Percentiles rank a stretch among this genome's conserved stretches.
phyloP scores from a whole-genome alignment of 1,140 invertebrate genomes.

The Brachionus plicatilis region DNA sequence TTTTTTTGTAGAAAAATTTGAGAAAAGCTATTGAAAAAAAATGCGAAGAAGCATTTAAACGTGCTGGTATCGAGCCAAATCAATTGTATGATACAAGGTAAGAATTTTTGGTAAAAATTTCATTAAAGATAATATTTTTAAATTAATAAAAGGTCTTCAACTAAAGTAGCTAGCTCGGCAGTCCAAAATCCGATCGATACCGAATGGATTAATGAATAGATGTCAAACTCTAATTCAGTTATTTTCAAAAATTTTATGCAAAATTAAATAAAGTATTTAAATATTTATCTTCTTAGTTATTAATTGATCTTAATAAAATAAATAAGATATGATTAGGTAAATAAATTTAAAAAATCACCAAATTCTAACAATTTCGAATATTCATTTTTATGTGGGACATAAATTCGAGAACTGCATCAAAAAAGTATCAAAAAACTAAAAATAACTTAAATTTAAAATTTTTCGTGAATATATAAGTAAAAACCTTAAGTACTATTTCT shows the following conservation, averaged over 20 bases:
- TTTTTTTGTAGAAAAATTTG: conserved; percentile 2
- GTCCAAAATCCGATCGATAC: neutral
- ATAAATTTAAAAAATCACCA: no score
- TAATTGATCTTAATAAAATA: no score
- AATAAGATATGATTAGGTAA: no score
- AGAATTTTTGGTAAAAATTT: neutral
- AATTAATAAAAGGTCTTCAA: neutral
- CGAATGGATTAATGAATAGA: conserved; percentile 22
- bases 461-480: no score
- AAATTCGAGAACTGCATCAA: no score
- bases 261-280: neutral
- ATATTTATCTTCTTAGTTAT: no score
- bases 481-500: no score
- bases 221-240: neutral
- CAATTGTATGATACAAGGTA: neutral
- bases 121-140: no score
- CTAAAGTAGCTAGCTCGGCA: neutral
- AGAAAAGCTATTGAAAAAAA: conserved; percentile 35
- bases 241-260: neutral
- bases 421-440: no score
- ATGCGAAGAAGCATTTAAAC: conserved; percentile 17
- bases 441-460: no score
- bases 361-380: no score
- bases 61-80: conserved; percentile 9
- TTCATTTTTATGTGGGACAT: no score